Base-by-base conservation (phyloP, 30 jellyfish, hydroid and myxozoan species). In the Hydractinia echinata region DNA sequence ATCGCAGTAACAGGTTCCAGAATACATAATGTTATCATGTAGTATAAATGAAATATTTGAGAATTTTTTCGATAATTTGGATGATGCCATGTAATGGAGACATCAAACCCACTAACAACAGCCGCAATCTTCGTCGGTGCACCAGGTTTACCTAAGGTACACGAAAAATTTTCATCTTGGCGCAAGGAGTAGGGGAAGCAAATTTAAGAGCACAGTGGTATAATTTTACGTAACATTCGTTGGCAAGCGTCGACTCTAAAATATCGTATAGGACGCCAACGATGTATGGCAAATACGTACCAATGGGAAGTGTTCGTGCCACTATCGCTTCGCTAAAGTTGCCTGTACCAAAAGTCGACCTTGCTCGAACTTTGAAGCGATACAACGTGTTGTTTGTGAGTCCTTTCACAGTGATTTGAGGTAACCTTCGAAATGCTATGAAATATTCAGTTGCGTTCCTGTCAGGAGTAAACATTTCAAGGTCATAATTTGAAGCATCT, bases 311-410 rank as follows among this genome's bases (percentile, higher is more conserved):
- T 7, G 74, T 64, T 7, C 8, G 19, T 13, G 39, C 18, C 19
- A 13, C 19, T n/a, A 64, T 51, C 9, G 39, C 18, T 7, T 64
- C 18, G 19, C 51, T n/a, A 64, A n/a, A 64, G 74, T n/a, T 13
- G 39, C 74, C 39, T n/a, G 19, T 44, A 64, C 74, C 74, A 64
- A 64, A 64, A 6, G 74, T 51, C 19, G 74, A 64, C 39, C 74
- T 64, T 7, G 74, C 74, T 7, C 74, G 74, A 64, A 64, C 74
- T 13, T 64, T 64, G 74, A 64, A 64, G 10, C 51, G 51, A 51
- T 64, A 64, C 18, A 51, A n/a, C 10, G 74, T 64, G 74, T 64
- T 64, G 18, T 64, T 8, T 6, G 19, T 44, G 4, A 64, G 16
- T 64, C 18, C 74, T 64, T 7, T 64, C 0, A 51, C 74, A 13